A percentile compares a stretch with the other conserved stretches of the same genome.
Conservation (phyloP, 2,797 vertebrate species). For the Tadarida brasiliensis region DNA sequence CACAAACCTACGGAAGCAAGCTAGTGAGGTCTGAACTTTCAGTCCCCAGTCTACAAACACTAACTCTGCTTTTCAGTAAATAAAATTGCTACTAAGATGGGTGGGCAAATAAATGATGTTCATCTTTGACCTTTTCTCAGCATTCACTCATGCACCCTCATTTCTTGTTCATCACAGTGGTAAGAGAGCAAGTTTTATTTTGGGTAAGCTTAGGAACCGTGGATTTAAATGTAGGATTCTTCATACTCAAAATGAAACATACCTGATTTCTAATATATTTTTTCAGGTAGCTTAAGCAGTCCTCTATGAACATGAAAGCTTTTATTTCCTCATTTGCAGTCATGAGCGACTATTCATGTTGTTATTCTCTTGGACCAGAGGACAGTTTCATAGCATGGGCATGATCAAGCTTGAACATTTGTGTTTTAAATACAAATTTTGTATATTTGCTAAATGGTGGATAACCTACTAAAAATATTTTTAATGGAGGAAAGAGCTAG, state of each 20-base stretch:
- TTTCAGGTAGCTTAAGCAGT: conserved; percentile 4
- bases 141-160: not conserved
- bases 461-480: not conserved
- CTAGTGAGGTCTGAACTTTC: not conserved
- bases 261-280: not conserved
- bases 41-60: not conserved
- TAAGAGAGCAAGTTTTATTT: not conserved
- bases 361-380: not conserved
- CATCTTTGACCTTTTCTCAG: not conserved
- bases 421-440: not conserved
- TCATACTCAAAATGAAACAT: not conserved
- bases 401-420: not conserved
- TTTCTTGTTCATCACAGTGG: not conserved
- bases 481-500: not conserved
- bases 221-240: not conserved
- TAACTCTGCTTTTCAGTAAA: not conserved
- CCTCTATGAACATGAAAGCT: not conserved
- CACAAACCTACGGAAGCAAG: not conserved
- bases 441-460: not conserved
- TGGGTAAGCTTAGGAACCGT: not conserved
- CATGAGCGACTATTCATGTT: not conserved
- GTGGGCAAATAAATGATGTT: not conserved
- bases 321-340: not conserved
- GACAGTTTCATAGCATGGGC: not conserved
- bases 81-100: not conserved